Evolutionary conservation across 2,888 invertebrate genomes (phyloP).

Genomic region (Ennomos erosarius): DNA sequence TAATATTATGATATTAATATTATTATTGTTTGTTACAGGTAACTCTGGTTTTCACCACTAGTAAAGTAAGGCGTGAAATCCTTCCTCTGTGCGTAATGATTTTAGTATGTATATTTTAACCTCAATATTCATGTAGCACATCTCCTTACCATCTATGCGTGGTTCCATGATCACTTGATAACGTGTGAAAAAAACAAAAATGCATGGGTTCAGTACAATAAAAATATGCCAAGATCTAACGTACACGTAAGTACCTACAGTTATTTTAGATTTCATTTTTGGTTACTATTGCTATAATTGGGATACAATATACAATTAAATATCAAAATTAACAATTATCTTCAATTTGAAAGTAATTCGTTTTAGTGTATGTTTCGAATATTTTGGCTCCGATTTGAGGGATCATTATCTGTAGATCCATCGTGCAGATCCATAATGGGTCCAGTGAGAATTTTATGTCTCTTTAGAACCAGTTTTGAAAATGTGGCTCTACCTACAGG

Average conservation of each 20-base stretch:
- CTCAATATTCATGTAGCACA: constrained; percentile 57
- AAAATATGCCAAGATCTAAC: neutral
- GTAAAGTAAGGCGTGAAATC: constrained; percentile 22
- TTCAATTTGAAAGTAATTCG: no score
- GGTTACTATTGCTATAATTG: no score
- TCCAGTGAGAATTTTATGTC: no score
- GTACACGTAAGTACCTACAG: no score
- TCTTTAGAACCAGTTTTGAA: no score
- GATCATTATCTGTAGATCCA: no score
- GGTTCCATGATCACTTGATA: constrained; percentile 30
- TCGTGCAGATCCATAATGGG: no score
- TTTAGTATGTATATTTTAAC: constrained; percentile 49
- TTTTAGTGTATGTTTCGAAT: no score
- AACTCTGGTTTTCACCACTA: constrained; percentile 4
- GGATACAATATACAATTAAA: no score
- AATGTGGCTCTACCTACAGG: no score
- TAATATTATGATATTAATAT: neutral
- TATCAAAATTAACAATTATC: no score
- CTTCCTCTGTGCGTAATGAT: constrained; percentile 25
- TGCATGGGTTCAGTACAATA: constrained; percentile 37
- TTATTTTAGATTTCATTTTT: no score
- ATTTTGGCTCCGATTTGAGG: neutral
- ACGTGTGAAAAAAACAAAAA: constrained; percentile 9
- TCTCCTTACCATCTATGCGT: constrained; percentile 51
- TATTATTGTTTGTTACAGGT: constrained; percentile 26